Conservation (phyloP, 2,888 invertebrate genomes). For the Athalia rosae region DNA sequence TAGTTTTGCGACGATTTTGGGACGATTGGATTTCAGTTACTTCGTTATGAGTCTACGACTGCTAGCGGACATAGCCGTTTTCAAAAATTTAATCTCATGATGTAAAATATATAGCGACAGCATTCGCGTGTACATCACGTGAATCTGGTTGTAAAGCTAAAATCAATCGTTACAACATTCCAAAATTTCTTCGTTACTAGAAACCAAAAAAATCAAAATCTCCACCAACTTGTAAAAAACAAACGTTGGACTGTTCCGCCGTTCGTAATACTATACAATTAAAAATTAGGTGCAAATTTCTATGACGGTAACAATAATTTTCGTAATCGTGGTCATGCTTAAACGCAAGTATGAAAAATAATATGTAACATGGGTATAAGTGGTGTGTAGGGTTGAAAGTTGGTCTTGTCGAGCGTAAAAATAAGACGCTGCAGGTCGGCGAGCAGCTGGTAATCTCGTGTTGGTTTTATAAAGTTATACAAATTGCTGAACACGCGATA, state of each 20-base stretch:
- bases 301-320: not conserved
- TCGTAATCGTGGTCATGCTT: slow-evolving; percentile 13
- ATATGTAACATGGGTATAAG: not conserved
- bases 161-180: slow-evolving; percentile 23
- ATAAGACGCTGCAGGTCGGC: not conserved
- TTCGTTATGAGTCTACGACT: slow-evolving; percentile 17
- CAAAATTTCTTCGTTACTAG: slow-evolving; percentile 18
- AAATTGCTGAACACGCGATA: slow-evolving; percentile 12
- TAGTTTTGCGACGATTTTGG: not conserved
- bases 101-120: not conserved
- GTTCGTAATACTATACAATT: not conserved
- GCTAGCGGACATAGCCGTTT: not conserved
- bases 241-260: slow-evolving; percentile 10
- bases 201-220: not conserved
- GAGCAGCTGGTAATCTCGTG: no score
- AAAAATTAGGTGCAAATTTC: not conserved
- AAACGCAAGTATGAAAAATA: not conserved
- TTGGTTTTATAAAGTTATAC: not conserved
- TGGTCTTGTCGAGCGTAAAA: not conserved
- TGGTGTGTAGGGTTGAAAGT: not conserved
- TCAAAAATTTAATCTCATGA: not conserved
- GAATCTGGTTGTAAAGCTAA: not conserved
- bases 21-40: not conserved
- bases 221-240: not conserved
- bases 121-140: slow-evolving; percentile 12